Evolutionary conservation across 53 echinoderm and acorn worm genomes (phyloP).

Genomic region (Henricia sp.): DNA sequence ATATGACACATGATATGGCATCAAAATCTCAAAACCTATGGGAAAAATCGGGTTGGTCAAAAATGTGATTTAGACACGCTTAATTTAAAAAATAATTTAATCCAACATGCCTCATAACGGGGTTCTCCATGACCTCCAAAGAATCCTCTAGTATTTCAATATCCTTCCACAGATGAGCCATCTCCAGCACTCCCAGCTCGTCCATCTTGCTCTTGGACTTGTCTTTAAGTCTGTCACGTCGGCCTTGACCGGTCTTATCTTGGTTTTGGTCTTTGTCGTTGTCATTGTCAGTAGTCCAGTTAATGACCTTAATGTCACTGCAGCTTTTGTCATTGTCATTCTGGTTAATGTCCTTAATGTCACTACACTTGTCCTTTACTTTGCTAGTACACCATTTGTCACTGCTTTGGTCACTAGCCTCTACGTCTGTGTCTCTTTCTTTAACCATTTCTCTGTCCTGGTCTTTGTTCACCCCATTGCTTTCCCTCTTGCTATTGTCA

Average conservation of each 20-base stretch:
- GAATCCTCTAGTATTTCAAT: conserved; percentile 66
- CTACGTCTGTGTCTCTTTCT: not conserved
- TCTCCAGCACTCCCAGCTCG: conserved; percentile 35
- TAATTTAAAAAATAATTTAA: not conserved
- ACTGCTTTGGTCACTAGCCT: not conserved
- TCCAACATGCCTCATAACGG: conserved; percentile 73
- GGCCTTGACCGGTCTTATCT: not conserved
- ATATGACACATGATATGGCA: no score
- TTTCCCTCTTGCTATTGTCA: not conserved
- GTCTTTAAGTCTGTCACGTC: not conserved
- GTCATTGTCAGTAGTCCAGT: not conserved
- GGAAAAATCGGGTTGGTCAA: no score
- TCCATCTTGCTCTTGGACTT: not conserved
- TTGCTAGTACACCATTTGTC: not conserved
- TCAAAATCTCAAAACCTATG: no score
- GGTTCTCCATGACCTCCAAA: conserved; percentile 86
- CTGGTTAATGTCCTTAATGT: no score
- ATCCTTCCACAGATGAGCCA: conserved; percentile 73
- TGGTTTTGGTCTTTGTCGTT: not conserved
- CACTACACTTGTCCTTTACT: not conserved
- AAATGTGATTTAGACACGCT: not conserved
- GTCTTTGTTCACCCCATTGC: not conserved
- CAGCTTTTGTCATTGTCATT: no score
- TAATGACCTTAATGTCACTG: not conserved
- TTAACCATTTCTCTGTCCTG: not conserved